phyloP scores from a whole-genome alignment of 2,888 invertebrate genomes.

The Tachina fera region DNA sequence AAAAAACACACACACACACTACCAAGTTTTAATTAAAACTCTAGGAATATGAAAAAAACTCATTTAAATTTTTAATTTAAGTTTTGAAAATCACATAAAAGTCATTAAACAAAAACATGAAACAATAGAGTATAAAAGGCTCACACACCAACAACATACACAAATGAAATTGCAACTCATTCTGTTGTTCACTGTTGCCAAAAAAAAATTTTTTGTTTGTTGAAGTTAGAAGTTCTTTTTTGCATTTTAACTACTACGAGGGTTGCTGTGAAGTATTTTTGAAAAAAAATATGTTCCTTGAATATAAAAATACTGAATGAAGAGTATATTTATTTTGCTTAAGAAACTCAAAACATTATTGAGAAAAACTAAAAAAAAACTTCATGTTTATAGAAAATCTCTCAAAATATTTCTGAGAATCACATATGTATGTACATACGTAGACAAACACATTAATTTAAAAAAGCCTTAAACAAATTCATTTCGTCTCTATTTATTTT shows the following conservation, averaged over 20 bases:
- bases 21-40: constrained; percentile 47
- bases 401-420: no score
- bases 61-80: constrained; percentile 68
- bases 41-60: constrained; percentile 48
- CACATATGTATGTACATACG: no score
- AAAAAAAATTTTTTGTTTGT: not conserved
- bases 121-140: constrained; percentile 50
- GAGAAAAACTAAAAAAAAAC: no score
- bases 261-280: not conserved
- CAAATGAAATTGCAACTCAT: constrained; percentile 1
- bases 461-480: no score
- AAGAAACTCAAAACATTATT: no score
- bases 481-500: no score
- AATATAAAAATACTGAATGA: no score
- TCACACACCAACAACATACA: constrained; percentile 2
- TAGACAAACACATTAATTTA: no score
- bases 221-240: not conserved
- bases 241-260: not conserved
- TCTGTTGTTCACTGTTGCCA: constrained; percentile 22
- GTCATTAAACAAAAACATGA: constrained; percentile 60
- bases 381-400: no score
- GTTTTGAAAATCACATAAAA: constrained; percentile 68
- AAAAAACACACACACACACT: not conserved
- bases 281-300: not conserved
- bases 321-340: no score